Conservation (phyloP, 2,797 vertebrate species). For the Carcharodon carcharias region DNA sequence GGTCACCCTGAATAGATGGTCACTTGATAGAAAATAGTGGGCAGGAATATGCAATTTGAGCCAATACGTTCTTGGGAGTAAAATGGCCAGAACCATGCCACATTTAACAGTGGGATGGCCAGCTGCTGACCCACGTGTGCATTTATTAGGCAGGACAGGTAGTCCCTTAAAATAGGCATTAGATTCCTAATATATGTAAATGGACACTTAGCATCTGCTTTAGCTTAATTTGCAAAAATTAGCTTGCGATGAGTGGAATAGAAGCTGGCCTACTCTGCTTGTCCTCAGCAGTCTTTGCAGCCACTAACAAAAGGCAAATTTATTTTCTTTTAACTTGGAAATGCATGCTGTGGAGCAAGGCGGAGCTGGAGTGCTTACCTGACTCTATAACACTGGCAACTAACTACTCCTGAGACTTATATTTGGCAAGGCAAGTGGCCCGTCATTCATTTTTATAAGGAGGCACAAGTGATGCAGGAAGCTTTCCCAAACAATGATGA, state of each 20-base stretch:
- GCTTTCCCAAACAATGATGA: neutral
- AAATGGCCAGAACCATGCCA: neutral
- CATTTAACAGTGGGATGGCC: neutral
- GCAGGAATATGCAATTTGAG: neutral
- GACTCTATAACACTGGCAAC: neutral
- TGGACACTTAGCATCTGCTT: neutral
- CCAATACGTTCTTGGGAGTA: neutral
- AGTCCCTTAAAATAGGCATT: neutral
- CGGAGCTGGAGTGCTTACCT: neutral
- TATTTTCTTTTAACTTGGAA: neutral
- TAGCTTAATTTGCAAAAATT: neutral
- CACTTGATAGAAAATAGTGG: neutral
- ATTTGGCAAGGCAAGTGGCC: neutral
- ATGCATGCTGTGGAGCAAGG: neutral
- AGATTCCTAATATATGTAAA: neutral
- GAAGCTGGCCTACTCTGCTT: neutral
- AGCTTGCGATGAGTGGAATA: neutral
- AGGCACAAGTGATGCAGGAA: neutral
- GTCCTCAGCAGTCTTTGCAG: neutral
- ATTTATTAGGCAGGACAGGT: neutral
- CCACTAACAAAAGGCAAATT: neutral
- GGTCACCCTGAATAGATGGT: neutral
- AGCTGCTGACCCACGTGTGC: neutral
- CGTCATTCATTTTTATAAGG: neutral
- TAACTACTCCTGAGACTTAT: neutral